Conservation (phyloP, 2,113 vertebrate genomes). For the Willisornis vidua region DNA sequence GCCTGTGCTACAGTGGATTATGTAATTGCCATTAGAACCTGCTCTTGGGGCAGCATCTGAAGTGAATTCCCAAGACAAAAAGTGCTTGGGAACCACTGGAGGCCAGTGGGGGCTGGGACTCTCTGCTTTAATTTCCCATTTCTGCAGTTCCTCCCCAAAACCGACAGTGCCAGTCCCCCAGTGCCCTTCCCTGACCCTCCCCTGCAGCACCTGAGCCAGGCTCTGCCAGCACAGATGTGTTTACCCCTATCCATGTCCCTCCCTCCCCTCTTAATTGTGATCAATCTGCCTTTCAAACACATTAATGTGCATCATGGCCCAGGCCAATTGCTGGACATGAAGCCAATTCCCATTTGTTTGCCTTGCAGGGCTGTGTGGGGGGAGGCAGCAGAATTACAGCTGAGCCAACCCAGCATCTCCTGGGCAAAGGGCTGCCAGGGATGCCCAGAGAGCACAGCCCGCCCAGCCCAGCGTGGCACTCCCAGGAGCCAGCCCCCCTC, state of each 20-base stretch:
- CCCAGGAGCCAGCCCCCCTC: background rate
- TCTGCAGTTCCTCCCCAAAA: background rate
- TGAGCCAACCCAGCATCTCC: background rate
- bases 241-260: background rate
- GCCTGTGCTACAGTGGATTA: accelerated
- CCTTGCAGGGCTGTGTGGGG: background rate
- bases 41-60: background rate
- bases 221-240: background rate
- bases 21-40: background rate
- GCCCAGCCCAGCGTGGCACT: background rate
- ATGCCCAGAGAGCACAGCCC: background rate
- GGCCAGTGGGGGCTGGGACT: background rate
- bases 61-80: background rate
- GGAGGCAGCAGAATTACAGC: background rate
- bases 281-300: background rate
- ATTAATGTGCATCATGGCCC: accelerated
- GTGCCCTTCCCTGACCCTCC: background rate
- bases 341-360: background rate
- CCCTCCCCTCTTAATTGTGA: background rate
- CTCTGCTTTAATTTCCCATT: background rate
- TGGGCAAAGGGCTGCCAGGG: background rate
- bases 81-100: background rate
- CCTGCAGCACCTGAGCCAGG: background rate
- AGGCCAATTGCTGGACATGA: background rate
- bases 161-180: background rate